Evolutionary conservation across 1,140 invertebrate genomes (phyloP).

Genomic region (Phocides pigmalion): DNA sequence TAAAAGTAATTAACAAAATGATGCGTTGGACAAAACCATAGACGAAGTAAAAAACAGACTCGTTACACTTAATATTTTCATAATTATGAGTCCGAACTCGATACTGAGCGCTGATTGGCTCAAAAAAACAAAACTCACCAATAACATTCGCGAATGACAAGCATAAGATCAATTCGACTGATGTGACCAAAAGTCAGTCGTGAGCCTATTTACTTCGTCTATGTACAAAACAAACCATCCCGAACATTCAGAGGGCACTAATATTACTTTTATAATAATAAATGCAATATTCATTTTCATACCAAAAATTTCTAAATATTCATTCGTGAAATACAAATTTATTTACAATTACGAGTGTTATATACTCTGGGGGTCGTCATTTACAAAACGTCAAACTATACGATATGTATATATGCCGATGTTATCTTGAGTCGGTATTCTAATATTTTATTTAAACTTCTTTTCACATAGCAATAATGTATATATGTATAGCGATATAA

Average conservation of each 20-base stretch:
- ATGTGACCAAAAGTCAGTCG: no score
- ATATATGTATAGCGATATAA: constrained; percentile 77
- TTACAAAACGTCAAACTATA: constrained; percentile 47
- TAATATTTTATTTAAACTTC: constrained; percentile 77
- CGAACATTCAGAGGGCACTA: constrained; percentile 73
- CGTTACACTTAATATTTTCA: no score
- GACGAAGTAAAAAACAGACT: no score
- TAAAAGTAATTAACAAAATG: constrained; percentile 80
- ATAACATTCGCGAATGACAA: no score
- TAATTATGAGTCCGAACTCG: no score
- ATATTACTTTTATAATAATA: constrained; percentile 70
- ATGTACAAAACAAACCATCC: constrained; percentile 75
- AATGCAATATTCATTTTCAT: constrained; percentile 74
- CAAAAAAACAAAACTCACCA: no score
- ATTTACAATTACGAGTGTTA: constrained; percentile 66
- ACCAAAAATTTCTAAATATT: constrained; percentile 65
- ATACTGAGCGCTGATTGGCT: no score
- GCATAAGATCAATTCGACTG: no score
- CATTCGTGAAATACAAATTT: constrained; percentile 71
- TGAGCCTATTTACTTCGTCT: no score
- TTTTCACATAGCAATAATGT: constrained; percentile 77
- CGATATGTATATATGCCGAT: constrained; percentile 47
- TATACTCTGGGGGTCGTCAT: constrained; percentile 48
- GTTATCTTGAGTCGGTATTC: constrained; percentile 61
- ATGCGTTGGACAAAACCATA: constrained; percentile 47